Evolutionary conservation across 2,113 vertebrate genomes (phyloP).

Genomic region (Microcebus tavaratra): DNA sequence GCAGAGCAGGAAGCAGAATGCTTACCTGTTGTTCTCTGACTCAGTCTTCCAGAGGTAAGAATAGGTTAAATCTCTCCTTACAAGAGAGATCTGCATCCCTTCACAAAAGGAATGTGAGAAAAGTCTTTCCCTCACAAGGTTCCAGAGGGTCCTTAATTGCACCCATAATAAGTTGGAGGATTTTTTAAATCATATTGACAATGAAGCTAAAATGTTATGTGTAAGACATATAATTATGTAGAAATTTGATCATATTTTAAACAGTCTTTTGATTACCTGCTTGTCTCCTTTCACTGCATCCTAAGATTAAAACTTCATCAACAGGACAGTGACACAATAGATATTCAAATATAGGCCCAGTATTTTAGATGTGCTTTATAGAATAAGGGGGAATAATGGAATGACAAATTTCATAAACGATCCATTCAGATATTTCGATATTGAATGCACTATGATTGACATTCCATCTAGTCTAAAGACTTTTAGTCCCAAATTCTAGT

Average conservation of each 20-base stretch:
- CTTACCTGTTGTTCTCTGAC: not conserved
- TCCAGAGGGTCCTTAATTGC: not conserved
- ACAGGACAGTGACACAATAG: not conserved
- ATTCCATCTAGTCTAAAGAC: slow-evolving; percentile 35
- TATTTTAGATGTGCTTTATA: not conserved
- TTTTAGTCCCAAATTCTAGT: slow-evolving; percentile 32
- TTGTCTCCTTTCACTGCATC: not conserved
- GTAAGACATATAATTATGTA: not conserved
- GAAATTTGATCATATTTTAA: not conserved
- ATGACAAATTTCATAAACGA: not conserved
- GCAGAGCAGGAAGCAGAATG: not conserved
- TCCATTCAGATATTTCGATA: slow-evolving; percentile 47
- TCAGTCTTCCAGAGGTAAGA: not conserved
- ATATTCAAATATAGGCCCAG: not conserved
- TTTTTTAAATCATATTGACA: not conserved
- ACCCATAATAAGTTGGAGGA: not conserved
- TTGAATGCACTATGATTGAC: slow-evolving; percentile 50
- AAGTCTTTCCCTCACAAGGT: not conserved
- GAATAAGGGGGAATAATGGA: not conserved
- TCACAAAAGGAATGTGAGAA: not conserved
- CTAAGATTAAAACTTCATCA: not conserved
- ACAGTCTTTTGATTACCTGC: not conserved
- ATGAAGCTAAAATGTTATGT: not conserved
- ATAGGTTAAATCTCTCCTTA: not conserved
- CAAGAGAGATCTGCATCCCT: not conserved